Evolutionary conservation across 2,113 vertebrate genomes (phyloP).

Genomic region (Coturnix japonica): DNA sequence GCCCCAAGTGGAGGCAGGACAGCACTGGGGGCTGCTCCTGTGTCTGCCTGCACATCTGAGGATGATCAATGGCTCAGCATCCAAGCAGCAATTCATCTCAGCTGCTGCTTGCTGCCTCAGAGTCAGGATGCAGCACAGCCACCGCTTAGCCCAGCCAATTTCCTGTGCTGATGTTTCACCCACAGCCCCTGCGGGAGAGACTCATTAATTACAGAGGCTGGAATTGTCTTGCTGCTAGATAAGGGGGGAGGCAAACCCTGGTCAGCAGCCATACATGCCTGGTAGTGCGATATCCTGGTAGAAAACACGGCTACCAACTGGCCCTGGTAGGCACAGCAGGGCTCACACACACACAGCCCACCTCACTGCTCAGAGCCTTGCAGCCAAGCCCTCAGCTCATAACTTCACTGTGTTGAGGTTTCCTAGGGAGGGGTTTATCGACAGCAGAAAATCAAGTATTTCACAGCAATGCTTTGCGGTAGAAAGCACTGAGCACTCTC

Average conservation of each 20-base stretch:
- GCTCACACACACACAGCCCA: not conserved
- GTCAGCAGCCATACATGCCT: not conserved
- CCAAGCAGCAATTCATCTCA: not conserved
- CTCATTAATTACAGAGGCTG: slow-evolving; percentile 54
- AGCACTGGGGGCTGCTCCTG: not conserved
- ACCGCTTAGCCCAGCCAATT: slow-evolving; percentile 24
- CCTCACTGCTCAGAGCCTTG: not conserved
- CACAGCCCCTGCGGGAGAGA: not conserved
- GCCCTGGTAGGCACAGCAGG: not conserved
- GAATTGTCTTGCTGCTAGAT: not conserved
- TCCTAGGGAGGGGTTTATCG: not conserved
- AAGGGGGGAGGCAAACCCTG: not conserved
- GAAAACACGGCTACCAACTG: not conserved
- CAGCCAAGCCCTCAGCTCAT: not conserved
- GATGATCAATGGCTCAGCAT: not conserved
- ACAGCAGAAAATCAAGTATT: not conserved
- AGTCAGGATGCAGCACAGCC: not conserved
- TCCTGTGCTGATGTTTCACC: slow-evolving; percentile 29
- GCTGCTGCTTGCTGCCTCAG: not conserved
- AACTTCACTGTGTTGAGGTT: not conserved
- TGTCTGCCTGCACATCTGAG: not conserved
- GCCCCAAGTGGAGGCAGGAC: not conserved
- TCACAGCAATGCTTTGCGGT: not conserved
- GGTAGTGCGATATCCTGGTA: not conserved
- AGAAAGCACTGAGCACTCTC: not conserved